Evolutionary conservation across 2,797 vertebrate genomes (phyloP), one percentile per base, ranked within the genome.

Genomic region (Vespertilio murinus): DNA sequence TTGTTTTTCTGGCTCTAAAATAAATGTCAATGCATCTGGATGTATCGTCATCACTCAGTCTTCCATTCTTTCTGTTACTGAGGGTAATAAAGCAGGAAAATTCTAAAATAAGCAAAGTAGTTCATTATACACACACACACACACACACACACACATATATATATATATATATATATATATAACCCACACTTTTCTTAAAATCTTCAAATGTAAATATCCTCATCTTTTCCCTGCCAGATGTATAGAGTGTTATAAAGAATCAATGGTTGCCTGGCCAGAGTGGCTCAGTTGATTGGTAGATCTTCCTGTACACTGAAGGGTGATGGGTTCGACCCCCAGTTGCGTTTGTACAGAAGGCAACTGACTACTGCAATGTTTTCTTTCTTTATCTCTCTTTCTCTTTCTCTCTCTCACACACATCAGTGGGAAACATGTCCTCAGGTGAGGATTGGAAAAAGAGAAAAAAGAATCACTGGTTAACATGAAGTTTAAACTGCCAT

Each of bases 1-100:
- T 88, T 83, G 40, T 88, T 82, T 94, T 42, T 61, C 59, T 56
- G 54, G 40, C 14, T 93, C 89, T 70, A 59, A 93, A 93, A 69
- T 77, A 65, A 94, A 89, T 22, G 54, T 38, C n/a, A 69, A 84
- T n/a, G 47, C 23, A 91, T 56, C 61, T 93, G 25, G 8, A 61
- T 78, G 40, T 23, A 82, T 75, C 8, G 61, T 17, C 13, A 64
- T 8, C 35, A 83, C 16, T 2, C n/a, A 75, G 33, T 33, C 47
- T 81, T 67, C 33, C 59, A 28, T 77, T 90, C 14, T 22, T 93
- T 82, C 65, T 84, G 33, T 65, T 67, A 73, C 1, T 77, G 54
- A 91, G 82, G 35, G 49, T 49, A 70, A 30, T 33, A 93, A 73
- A n/a, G 84, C 13, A 75, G 89, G 28, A 87, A 88, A 74, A 90